phyloP scores from a whole-genome alignment of 2,797 vertebrate species.

The Tarsius wallacei region DNA sequence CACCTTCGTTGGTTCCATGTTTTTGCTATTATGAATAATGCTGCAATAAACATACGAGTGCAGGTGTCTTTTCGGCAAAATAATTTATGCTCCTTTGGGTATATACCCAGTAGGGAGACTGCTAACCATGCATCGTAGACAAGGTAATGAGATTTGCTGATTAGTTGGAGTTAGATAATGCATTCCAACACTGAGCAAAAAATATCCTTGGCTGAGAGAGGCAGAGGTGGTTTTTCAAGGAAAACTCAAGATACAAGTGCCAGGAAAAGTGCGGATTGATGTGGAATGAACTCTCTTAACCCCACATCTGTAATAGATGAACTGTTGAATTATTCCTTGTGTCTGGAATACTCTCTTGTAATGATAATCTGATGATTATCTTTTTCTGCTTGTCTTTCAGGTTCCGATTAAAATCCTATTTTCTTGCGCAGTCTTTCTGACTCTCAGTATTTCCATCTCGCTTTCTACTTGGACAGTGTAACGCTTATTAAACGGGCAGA shows the following conservation, averaged over 20 bases:
- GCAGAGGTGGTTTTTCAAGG: neutral
- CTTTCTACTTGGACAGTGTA: neutral
- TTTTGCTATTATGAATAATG: too few relatives aligned
- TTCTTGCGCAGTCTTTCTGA: neutral
- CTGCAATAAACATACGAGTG: too few relatives aligned
- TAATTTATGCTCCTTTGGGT: too few relatives aligned
- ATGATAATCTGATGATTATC: neutral
- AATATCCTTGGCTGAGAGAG: neutral
- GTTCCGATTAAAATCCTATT: neutral
- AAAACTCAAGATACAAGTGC: neutral
- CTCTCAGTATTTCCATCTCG: neutral
- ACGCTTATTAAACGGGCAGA: neutral
- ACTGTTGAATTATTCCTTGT: neutral
- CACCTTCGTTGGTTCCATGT: too few relatives aligned
- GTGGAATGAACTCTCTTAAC: fast-evolving
- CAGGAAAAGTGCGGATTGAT: neutral
- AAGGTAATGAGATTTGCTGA: neutral
- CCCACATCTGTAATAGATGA: neutral
- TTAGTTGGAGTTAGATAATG: neutral
- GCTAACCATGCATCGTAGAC: neutral
- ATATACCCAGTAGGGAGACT: too few relatives aligned
- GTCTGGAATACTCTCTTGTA: neutral
- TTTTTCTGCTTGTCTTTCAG: neutral
- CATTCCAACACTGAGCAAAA: neutral
- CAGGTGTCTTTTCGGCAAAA: too few relatives aligned